Evolutionary conservation across 1,140 invertebrate species (phyloP).

Genomic region (Pissodes strobi): DNA sequence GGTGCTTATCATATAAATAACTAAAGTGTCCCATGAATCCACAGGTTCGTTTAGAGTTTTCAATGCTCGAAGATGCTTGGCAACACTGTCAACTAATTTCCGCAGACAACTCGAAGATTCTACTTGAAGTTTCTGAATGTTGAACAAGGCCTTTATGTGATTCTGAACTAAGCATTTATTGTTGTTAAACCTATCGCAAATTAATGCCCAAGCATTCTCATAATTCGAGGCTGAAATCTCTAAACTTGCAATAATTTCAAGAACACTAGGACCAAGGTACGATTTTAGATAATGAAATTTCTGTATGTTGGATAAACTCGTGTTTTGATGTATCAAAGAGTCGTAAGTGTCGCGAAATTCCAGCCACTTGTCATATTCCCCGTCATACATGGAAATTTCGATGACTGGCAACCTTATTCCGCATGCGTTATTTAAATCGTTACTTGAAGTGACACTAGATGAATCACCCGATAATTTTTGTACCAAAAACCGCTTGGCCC

Average conservation of each 20-base stretch:
- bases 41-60: constrained; percentile 33
- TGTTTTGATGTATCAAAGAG: constrained; percentile 42
- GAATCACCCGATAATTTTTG: background rate
- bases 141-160: constrained; percentile 43
- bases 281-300: constrained; percentile 43
- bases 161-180: constrained; percentile 40
- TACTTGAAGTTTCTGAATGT: constrained; percentile 28
- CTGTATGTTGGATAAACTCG: constrained; percentile 32
- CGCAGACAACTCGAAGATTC: constrained; percentile 32
- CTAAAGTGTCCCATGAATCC: constrained; percentile 33
- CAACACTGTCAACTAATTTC: constrained; percentile 26
- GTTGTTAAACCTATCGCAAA: constrained; percentile 47
- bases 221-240: constrained; percentile 45
- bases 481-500: background rate
- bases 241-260: constrained; percentile 37
- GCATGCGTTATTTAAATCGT: background rate
- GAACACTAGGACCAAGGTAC: constrained; percentile 35
- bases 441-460: background rate
- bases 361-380: constrained; percentile 38
- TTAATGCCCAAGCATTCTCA: constrained; percentile 42
- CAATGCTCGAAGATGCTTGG: constrained; percentile 35
- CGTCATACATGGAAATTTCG: constrained; percentile 30
- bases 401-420: constrained; percentile 16
- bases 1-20: constrained; percentile 31
- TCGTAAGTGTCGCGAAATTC: constrained; percentile 42